These are phyloP conservation scores for Erannis defoliaria DNA, from an alignment of 2,888 invertebrate species.

Conservation along the genomic window DNA sequence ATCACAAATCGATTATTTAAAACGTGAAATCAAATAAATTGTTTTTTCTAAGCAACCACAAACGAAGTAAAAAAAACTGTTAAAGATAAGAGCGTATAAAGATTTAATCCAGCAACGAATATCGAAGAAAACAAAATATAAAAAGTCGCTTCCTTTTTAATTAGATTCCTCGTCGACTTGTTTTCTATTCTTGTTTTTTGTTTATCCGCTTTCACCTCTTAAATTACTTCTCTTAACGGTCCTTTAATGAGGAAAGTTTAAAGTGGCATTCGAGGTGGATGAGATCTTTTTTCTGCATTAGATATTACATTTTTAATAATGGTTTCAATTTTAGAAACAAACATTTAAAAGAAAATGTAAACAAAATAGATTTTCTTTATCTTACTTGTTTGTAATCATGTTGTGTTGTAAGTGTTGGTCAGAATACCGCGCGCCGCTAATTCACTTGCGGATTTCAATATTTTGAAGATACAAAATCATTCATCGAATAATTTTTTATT, in stretches of 20 bases:
- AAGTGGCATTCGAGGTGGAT: slow-evolving; percentile 48
- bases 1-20: neutral
- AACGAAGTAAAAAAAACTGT: neutral
- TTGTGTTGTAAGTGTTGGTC: too few species aligned
- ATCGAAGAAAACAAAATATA: slow-evolving; percentile 53
- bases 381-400: too few species aligned
- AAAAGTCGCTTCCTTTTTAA: slow-evolving; percentile 65
- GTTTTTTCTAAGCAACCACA: neutral
- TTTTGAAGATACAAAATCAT: too few species aligned
- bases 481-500: too few species aligned
- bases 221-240: slow-evolving; percentile 64
- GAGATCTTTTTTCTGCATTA: slow-evolving; percentile 51
- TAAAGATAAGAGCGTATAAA: slow-evolving; percentile 14
- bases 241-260: slow-evolving; percentile 73
- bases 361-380: too few species aligned
- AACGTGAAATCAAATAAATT: neutral
- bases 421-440: too few species aligned
- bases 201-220: slow-evolving; percentile 64
- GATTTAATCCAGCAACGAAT: slow-evolving; percentile 44
- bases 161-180: slow-evolving; percentile 64
- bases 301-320: slow-evolving; percentile 35
- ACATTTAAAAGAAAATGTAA: neutral
- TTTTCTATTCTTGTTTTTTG: slow-evolving; percentile 56
- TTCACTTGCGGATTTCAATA: too few species aligned
- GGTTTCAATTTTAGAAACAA: neutral